These are phyloP conservation scores for Aphyosemion australe DNA, from an alignment of 2,113 vertebrate species.

Conservation along the genomic window DNA sequence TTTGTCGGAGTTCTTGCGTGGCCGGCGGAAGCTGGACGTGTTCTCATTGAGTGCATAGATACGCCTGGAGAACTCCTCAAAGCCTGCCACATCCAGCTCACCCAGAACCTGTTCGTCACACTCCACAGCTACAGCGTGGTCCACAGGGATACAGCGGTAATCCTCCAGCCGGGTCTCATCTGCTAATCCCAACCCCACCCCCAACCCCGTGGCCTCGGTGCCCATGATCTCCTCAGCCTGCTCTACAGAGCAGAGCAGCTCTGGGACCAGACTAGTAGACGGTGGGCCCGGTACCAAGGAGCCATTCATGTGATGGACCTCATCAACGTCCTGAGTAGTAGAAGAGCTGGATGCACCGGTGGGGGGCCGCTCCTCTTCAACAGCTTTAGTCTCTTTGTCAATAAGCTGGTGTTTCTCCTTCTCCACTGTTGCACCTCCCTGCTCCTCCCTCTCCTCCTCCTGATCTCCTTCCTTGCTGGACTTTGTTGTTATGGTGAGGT, in stretches of 20 bases:
- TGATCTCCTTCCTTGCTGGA: constrained; percentile 25
- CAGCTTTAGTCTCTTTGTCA: constrained; percentile 26
- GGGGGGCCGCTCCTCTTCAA: constrained; percentile 26
- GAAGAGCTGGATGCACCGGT: constrained; percentile 18
- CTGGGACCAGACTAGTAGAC: constrained; percentile 28
- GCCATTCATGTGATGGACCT: constrained; percentile 77
- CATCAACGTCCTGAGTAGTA: constrained; percentile 21
- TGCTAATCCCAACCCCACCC: constrained; percentile 47
- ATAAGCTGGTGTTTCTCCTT: constrained; percentile 40
- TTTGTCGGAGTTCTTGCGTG: constrained; percentile 94
- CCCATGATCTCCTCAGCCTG: constrained; percentile 96
- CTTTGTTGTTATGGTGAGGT: constrained; percentile 70
- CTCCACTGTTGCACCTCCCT: not conserved
- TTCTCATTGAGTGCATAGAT: constrained; percentile 96
- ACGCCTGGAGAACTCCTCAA: constrained; percentile 96
- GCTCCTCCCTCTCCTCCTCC: constrained; percentile 29
- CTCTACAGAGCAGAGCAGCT: constrained; percentile 88
- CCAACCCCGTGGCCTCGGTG: constrained; percentile 87
- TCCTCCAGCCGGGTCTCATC: constrained; percentile 84
- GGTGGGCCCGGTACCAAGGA: constrained; percentile 65
- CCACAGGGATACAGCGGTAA: constrained; percentile 92
- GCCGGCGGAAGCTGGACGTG: constrained; percentile 91
- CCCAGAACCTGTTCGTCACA: constrained; percentile 96
- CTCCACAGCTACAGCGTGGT: constrained; percentile 93
- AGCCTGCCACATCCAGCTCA: constrained; percentile 83